A percentile compares a stretch with the other conserved stretches of the same genome.
Conservation (phyloP, 2,113 vertebrate species). For the Lepisosteus osseus region DNA sequence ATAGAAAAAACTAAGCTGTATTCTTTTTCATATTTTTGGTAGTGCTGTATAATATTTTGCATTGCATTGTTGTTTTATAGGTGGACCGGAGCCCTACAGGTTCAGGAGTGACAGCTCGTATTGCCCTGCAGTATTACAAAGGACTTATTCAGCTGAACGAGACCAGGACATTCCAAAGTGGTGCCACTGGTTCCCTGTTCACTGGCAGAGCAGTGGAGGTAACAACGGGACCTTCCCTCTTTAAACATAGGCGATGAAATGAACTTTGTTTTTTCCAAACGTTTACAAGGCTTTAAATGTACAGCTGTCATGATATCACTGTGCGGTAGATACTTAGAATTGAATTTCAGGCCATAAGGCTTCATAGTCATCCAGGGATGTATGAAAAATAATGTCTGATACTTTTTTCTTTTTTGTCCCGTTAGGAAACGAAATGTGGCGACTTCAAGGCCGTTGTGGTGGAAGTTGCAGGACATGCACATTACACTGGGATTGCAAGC, state of each 20-base stretch:
- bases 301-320: background rate
- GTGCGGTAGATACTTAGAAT: background rate
- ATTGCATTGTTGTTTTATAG: constrained; percentile 48
- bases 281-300: too few species aligned
- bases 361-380: too few species aligned
- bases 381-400: background rate
- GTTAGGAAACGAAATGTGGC: constrained; percentile 78
- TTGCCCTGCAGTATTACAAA: constrained; percentile 88
- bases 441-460: constrained; percentile 81
- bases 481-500: constrained; percentile 79
- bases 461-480: constrained; percentile 84
- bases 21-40: too few species aligned
- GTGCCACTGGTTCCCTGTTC: constrained; percentile 79
- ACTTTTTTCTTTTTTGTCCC: constrained; percentile 8
- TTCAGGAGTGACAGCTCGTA: constrained; percentile 88
- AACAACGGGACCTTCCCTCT: constrained; percentile 15
- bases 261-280: too few species aligned
- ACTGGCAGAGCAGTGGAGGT: constrained; percentile 84
- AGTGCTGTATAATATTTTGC: background rate
- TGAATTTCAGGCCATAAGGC: too few species aligned
- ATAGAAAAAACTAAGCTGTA: too few species aligned
- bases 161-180: constrained; percentile 80
- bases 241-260: too few species aligned
- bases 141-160: constrained; percentile 79
- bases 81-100: constrained; percentile 91